These are phyloP conservation scores for Machimus atricapillus DNA, from an alignment of 2,888 invertebrate species.

Conservation along the genomic window DNA sequence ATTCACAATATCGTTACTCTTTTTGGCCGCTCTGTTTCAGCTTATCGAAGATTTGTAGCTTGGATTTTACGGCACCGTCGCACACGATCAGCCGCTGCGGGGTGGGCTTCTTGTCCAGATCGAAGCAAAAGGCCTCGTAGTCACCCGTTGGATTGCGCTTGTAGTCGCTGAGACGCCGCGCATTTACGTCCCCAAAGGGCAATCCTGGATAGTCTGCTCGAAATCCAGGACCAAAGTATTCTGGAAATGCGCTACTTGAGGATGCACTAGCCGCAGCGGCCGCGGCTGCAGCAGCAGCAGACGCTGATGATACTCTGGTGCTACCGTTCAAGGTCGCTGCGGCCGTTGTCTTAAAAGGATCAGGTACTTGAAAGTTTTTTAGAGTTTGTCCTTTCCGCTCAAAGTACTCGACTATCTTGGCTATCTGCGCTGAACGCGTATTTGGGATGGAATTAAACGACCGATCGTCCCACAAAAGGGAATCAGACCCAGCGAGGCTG, in stretches of 20 bases:
- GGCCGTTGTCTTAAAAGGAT: slow-evolving; percentile 50
- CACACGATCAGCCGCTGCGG: slow-evolving; percentile 78
- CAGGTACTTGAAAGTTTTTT: slow-evolving; percentile 63
- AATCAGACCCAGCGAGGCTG: slow-evolving; percentile 79
- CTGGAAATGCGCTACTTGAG: not conserved
- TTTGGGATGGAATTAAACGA: slow-evolving; percentile 65
- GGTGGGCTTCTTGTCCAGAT: slow-evolving; percentile 62
- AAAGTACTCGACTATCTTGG: slow-evolving; percentile 87
- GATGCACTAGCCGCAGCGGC: slow-evolving; percentile 47
- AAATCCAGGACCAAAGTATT: slow-evolving; percentile 33
- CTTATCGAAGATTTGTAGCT: slow-evolving; percentile 85
- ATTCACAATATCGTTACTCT: slow-evolving; percentile 37
- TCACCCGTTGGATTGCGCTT: slow-evolving; percentile 54
- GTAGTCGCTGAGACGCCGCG: slow-evolving; percentile 57
- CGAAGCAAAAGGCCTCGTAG: slow-evolving; percentile 60
- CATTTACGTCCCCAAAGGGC: slow-evolving; percentile 2
- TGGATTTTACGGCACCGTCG: slow-evolving; percentile 86
- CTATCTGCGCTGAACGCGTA: slow-evolving; percentile 73
- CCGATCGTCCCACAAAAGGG: slow-evolving; percentile 73
- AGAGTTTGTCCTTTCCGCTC: slow-evolving; percentile 76
- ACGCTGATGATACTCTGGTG: slow-evolving; percentile 43
- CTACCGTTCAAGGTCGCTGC: slow-evolving; percentile 2
- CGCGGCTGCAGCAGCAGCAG: slow-evolving; percentile 49
- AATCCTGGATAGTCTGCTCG: not conserved
- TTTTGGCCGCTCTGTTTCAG: slow-evolving; percentile 61